Evolutionary conservation across 1,140 invertebrate species (phyloP).

Genomic region (Tetranychus urticae): DNA sequence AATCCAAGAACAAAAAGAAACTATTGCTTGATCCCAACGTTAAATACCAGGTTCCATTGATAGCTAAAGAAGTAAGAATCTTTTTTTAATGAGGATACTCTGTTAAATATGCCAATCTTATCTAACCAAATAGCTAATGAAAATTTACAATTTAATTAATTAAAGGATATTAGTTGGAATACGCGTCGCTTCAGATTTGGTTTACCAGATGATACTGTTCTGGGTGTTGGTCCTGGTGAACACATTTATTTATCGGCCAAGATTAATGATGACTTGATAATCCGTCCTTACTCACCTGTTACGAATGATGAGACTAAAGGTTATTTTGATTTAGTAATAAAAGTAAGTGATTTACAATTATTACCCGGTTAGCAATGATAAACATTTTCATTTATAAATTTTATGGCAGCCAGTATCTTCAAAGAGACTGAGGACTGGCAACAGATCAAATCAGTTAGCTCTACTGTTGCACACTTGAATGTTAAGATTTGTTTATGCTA

Average conservation of each 20-base stretch:
- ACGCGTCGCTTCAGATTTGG: conserved; percentile 75
- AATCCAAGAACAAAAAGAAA: not conserved
- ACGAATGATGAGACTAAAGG: conserved; percentile 83
- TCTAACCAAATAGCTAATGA: not conserved
- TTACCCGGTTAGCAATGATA: no score
- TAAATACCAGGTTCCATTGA: conserved; percentile 73
- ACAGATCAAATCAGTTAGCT: no score
- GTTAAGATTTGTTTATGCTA: no score
- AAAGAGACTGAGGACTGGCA: no score
- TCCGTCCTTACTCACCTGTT: conserved; percentile 89
- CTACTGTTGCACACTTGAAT: no score
- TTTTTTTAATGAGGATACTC: no score
- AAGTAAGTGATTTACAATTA: conserved; percentile 31
- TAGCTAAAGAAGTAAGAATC: conserved; percentile 40
- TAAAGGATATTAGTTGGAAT: conserved; percentile 25
- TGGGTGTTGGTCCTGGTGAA: conserved; percentile 82
- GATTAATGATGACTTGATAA: conserved; percentile 65
- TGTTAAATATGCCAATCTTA: no score
- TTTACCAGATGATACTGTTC: conserved; percentile 59
- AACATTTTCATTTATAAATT: no score
- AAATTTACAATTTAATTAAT: not conserved
- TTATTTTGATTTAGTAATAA: conserved; percentile 82
- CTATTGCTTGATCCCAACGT: conserved; percentile 48
- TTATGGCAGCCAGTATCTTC: no score
- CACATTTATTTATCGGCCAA: conserved; percentile 79